Percentiles rank a stretch among this genome's conserved stretches.
Evolutionary conservation across 2,888 invertebrate genomes (phyloP).

Genomic region (Lagria hirta): DNA sequence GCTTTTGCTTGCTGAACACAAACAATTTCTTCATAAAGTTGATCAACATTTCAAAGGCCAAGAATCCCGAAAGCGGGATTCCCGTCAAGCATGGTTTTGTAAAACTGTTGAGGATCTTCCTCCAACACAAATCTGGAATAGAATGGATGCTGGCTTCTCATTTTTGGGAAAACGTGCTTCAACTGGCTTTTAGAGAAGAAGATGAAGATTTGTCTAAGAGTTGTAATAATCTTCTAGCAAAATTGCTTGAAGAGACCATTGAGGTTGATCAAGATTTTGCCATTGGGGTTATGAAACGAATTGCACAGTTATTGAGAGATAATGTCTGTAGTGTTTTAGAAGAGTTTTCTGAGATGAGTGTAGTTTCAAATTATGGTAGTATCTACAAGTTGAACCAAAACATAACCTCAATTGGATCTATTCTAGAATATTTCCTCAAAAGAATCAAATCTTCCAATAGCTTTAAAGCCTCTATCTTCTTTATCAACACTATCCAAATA

Average conservation of each 20-base stretch:
- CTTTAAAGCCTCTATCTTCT: too few species aligned
- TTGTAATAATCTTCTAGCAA: slow-evolving; percentile 57
- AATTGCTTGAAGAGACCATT: slow-evolving; percentile 60
- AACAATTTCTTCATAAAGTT: slow-evolving; percentile 53
- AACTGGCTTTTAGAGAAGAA: slow-evolving; percentile 48
- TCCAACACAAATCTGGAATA: slow-evolving; percentile 63
- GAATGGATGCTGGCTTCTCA: slow-evolving; percentile 62
- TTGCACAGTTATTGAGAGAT: slow-evolving; percentile 8
- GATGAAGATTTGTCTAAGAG: slow-evolving; percentile 65
- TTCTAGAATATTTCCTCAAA: too few species aligned
- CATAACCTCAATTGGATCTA: too few species aligned
- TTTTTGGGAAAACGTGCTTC: slow-evolving; percentile 64
- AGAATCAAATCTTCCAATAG: too few species aligned
- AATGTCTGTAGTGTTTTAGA: too few species aligned
- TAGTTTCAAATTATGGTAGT: too few species aligned
- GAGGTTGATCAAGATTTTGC: slow-evolving; percentile 58
- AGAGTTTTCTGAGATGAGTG: too few species aligned
- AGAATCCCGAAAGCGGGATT: slow-evolving; percentile 49
- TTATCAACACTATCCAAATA: too few species aligned
- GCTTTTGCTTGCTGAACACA: slow-evolving; percentile 59
- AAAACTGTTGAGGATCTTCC: slow-evolving; percentile 61
- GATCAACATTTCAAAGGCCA: slow-evolving; percentile 45
- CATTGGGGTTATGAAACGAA: slow-evolving; percentile 34
- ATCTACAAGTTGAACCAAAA: too few species aligned
- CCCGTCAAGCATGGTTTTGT: too few species aligned